phyloP scores from a whole-genome alignment of 2,113 vertebrate genomes.

The Cromileptes altivelis region DNA sequence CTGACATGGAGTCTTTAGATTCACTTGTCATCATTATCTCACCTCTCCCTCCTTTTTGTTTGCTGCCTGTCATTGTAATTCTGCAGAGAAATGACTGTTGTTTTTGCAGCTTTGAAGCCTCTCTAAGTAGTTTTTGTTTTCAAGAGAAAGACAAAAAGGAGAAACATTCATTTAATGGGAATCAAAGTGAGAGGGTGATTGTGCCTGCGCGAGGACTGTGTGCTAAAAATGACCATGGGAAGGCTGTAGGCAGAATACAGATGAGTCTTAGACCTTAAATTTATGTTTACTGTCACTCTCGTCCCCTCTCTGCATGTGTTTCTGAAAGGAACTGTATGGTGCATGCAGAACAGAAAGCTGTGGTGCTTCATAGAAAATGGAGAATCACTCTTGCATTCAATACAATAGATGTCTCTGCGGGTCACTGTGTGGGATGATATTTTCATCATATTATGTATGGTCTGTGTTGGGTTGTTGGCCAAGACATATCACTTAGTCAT shows the following conservation, averaged over 20 bases:
- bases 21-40: constrained; percentile 43
- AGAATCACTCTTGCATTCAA: not conserved
- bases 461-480: constrained; percentile 28
- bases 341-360: constrained; percentile 33
- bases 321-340: constrained; percentile 44
- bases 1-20: not conserved
- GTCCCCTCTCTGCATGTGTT: constrained; percentile 18
- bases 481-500: constrained; percentile 47
- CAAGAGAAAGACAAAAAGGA: constrained; percentile 41
- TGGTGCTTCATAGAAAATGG: constrained; percentile 43
- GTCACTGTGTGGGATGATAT: constrained; percentile 44
- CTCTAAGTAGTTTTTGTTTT: constrained; percentile 40
- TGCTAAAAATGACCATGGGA: constrained; percentile 51
- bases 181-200: constrained; percentile 55
- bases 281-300: constrained; percentile 42
- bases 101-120: constrained; percentile 22
- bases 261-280: constrained; percentile 65
- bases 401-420: constrained; percentile 39
- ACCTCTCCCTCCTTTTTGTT: constrained; percentile 15
- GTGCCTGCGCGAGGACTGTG: constrained; percentile 35
- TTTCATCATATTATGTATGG: constrained; percentile 33
- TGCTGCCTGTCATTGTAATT: constrained; percentile 19
- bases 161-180: constrained; percentile 58
- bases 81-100: constrained; percentile 31
- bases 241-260: constrained; percentile 66